Evolutionary conservation across 2,113 vertebrate species (phyloP).

Genomic region (Aleadryas rufinucha): DNA sequence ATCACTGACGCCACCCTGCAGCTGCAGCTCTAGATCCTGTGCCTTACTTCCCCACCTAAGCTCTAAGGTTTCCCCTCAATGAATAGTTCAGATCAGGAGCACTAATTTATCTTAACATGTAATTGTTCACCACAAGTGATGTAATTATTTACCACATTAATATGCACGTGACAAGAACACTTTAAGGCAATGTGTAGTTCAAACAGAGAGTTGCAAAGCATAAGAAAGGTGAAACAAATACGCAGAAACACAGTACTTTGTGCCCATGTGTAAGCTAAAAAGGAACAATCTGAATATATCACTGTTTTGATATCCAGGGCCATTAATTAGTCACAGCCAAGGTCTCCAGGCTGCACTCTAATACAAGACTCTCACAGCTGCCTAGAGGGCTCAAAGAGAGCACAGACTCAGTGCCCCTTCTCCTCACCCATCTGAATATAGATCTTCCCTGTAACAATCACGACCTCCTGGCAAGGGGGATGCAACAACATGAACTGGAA

Average conservation of each 20-base stretch:
- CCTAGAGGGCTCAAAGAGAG: background rate
- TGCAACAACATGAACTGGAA: background rate
- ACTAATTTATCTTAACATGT: background rate
- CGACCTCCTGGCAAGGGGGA: background rate
- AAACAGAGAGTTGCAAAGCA: background rate
- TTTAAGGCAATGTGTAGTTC: background rate
- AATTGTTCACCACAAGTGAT: background rate
- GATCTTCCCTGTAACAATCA: background rate
- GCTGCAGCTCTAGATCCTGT: background rate
- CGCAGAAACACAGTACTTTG: rapidly evolving
- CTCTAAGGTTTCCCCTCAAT: background rate
- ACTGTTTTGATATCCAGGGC: background rate
- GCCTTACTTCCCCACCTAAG: background rate
- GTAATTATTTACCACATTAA: background rate
- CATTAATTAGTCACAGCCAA: background rate
- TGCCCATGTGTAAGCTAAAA: background rate
- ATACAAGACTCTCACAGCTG: background rate
- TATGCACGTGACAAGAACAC: rapidly evolving
- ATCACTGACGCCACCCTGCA: rapidly evolving
- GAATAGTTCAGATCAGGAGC: background rate
- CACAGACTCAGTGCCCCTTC: background rate
- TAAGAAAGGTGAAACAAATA: background rate
- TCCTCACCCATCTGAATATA: background rate
- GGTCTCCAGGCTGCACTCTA: background rate
- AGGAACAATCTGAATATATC: background rate